Percentiles rank a stretch among this genome's conserved stretches.
Evolutionary conservation across 2,797 vertebrate genomes (phyloP).

Genomic region (Mycteria americana): DNA sequence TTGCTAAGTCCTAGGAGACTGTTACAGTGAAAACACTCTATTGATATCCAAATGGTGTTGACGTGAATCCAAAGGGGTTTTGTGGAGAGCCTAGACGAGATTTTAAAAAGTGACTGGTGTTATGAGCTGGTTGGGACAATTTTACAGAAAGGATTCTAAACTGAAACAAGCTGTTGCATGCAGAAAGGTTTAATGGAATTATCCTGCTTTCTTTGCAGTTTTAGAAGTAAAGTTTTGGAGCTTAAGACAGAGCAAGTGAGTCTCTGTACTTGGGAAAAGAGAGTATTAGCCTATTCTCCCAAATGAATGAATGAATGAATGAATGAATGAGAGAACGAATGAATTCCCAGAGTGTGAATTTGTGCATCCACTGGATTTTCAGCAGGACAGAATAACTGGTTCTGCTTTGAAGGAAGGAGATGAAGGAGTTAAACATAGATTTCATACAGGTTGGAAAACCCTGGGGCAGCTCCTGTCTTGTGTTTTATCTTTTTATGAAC

Average conservation of each 20-base stretch:
- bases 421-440: not conserved
- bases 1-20: not conserved
- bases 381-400: not conserved
- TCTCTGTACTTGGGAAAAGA: not conserved
- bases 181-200: not conserved
- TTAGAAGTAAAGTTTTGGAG: not conserved
- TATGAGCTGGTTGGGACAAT: not conserved
- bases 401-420: not conserved
- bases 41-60: not conserved
- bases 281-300: not conserved
- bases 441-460: not conserved
- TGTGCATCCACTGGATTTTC: not conserved
- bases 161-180: not conserved
- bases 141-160: not conserved
- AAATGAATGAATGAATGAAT: too few species aligned
- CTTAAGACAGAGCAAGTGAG: not conserved
- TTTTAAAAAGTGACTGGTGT: not conserved
- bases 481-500: not conserved
- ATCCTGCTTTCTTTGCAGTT: not conserved
- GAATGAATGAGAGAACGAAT: too few species aligned
- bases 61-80: not conserved
- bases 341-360: accelerated
- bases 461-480: not conserved
- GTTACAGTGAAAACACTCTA: not conserved
- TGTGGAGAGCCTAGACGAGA: not conserved